phyloP scores from a whole-genome alignment of 1,140 invertebrate species.

The Heterodera schachtii region DNA sequence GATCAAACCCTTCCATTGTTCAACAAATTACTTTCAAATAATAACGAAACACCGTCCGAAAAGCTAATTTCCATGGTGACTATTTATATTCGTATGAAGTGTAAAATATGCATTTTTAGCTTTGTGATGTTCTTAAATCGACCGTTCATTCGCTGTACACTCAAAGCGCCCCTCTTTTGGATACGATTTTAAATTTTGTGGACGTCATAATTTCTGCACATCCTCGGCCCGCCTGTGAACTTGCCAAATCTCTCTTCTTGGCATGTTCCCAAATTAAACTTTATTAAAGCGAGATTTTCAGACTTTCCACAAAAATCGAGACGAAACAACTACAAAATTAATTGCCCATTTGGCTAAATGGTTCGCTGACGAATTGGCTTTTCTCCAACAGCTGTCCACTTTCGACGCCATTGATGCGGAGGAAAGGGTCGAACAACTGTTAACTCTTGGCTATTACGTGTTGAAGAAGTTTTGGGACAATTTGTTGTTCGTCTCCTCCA shows the following conservation, averaged over 20 bases:
- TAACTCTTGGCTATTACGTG: slow-evolving; percentile 13
- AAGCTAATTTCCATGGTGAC: slow-evolving; percentile 23
- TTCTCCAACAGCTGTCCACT: background rate
- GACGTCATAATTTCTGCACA: slow-evolving; percentile 20
- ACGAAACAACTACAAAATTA: slow-evolving; percentile 16
- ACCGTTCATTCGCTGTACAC: slow-evolving; percentile 24
- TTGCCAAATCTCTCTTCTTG: slow-evolving; percentile 29
- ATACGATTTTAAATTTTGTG: slow-evolving; percentile 19
- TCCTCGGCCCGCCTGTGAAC: slow-evolving; percentile 30
- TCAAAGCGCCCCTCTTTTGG: slow-evolving; percentile 15
- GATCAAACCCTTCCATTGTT: slow-evolving; percentile 29
- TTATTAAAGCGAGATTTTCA: background rate
- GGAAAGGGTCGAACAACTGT: slow-evolving; percentile 3
- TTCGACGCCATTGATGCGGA: background rate
- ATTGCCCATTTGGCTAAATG: slow-evolving; percentile 23
- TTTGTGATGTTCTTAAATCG: slow-evolving; percentile 21
- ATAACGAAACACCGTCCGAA: background rate
- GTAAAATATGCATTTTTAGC: slow-evolving; percentile 12
- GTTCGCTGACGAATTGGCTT: background rate
- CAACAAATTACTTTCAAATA: slow-evolving; percentile 14
- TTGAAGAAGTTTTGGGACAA: slow-evolving; percentile 26
- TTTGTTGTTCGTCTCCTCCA: slow-evolving; percentile 2
- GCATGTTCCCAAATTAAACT: background rate
- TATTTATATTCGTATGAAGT: background rate
- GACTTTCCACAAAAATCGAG: slow-evolving; percentile 26